Percentiles rank a stretch among this genome's conserved stretches.
phyloP scores from a whole-genome alignment of 1,140 invertebrate genomes.

The Dufourea novaeangliae region DNA sequence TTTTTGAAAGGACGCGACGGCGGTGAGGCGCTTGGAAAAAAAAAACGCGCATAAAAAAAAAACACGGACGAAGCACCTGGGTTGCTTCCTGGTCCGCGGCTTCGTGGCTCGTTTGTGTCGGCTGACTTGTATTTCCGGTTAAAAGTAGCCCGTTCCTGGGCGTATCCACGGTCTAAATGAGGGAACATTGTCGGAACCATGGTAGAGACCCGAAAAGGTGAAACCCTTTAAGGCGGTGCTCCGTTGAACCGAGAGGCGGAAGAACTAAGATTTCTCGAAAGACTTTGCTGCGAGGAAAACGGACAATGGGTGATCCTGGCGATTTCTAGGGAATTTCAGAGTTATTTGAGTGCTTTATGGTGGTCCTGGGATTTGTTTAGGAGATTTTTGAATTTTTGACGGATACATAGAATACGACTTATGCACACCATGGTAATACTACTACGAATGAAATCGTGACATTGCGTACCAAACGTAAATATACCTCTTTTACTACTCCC shows the following conservation, averaged over 20 bases:
- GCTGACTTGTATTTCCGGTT: background rate
- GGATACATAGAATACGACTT: too few species aligned
- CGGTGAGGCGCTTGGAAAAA: background rate
- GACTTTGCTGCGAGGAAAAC: background rate
- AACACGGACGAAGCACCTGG: background rate
- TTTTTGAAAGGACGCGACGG: background rate
- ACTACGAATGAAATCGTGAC: too few species aligned
- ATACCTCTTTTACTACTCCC: too few species aligned
- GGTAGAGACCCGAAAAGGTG: background rate
- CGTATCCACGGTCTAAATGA: background rate
- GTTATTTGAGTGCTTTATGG: background rate
- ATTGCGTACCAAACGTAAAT: too few species aligned
- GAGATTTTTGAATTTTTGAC: too few species aligned
- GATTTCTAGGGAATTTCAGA: background rate
- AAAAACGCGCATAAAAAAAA: conserved; percentile 17
- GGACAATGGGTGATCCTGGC: background rate
- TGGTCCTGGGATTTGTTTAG: too few species aligned
- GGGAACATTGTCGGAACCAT: background rate
- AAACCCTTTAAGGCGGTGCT: background rate
- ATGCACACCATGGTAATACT: too few species aligned
- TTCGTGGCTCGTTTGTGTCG: background rate
- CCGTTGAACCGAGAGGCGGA: background rate
- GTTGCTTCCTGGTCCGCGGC: background rate
- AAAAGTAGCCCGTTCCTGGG: background rate
- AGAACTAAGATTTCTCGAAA: background rate